A percentile compares a stretch with the other conserved stretches of the same genome.
Evolutionary conservation across 2,888 invertebrate species (phyloP).

Genomic region (Pandemis heparana): DNA sequence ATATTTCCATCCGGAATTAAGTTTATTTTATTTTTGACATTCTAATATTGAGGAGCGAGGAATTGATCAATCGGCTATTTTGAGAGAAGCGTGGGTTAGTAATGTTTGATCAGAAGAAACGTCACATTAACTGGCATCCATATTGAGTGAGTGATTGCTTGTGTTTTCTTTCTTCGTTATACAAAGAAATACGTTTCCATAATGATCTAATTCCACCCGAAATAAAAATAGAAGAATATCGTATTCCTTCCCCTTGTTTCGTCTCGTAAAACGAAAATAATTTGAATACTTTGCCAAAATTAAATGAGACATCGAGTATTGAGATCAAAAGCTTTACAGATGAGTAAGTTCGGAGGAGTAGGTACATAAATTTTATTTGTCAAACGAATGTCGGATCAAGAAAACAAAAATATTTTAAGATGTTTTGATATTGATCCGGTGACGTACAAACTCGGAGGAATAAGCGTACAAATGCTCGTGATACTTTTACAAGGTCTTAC

Average conservation of each 20-base stretch:
- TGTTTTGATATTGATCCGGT: slow-evolving; percentile 22
- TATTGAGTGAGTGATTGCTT: slow-evolving; percentile 10
- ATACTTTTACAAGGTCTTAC: background rate
- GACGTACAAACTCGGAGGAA: no score
- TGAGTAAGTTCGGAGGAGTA: slow-evolving; percentile 20
- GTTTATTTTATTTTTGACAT: background rate
- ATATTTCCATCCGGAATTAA: background rate
- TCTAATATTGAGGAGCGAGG: background rate
- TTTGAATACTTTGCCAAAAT: slow-evolving; percentile 53
- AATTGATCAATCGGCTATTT: background rate
- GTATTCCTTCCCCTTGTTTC: slow-evolving; percentile 19
- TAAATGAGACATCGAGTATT: slow-evolving; percentile 49
- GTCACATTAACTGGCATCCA: slow-evolving; percentile 7
- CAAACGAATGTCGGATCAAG: slow-evolving; percentile 19
- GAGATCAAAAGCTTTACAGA: slow-evolving; percentile 52
- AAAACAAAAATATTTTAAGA: slow-evolving; percentile 12
- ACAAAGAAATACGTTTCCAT: slow-evolving; percentile 26
- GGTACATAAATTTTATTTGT: slow-evolving; percentile 19
- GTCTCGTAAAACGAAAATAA: slow-evolving; percentile 44
- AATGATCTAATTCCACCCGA: slow-evolving; percentile 22
- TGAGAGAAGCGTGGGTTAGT: background rate
- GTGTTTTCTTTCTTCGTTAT: slow-evolving; percentile 3
- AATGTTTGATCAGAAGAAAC: slow-evolving; percentile 2
- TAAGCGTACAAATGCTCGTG: background rate
- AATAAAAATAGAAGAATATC: slow-evolving; percentile 32